Conservation (phyloP, 2,797 vertebrate species). For the Myripristis jacobus region DNA sequence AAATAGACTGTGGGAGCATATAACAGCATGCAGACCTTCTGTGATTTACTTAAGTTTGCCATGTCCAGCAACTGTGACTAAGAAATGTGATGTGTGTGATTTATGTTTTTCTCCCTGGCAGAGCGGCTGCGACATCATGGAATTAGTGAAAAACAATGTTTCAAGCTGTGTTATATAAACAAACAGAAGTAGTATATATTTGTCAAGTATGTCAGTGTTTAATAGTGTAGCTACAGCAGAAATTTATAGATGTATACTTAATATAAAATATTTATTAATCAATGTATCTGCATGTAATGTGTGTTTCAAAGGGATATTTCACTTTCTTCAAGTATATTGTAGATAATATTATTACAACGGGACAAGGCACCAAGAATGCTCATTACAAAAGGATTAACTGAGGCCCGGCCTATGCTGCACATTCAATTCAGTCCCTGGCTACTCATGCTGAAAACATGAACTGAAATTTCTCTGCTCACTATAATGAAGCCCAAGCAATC, state of each 20-base stretch:
- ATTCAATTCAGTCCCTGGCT: slow-evolving; percentile 25
- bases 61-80: too few species aligned
- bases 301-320: neutral
- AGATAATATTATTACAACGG: neutral
- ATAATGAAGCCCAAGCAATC: slow-evolving; percentile 45
- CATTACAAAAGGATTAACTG: slow-evolving; percentile 39
- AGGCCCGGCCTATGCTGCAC: slow-evolving; percentile 9
- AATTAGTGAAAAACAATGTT: neutral
- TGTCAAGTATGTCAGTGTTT: neutral
- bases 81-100: too few species aligned
- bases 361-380: slow-evolving; percentile 12
- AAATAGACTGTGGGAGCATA: too few species aligned
- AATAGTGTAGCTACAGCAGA: too few species aligned
- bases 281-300: neutral
- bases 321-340: neutral
- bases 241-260: too few species aligned
- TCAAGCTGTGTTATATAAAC: neutral
- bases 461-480: slow-evolving; percentile 35
- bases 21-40: too few species aligned
- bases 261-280: neutral
- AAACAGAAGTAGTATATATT: slow-evolving; percentile 6
- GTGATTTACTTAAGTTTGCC: too few species aligned
- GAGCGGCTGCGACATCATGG: neutral
- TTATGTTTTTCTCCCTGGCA: neutral
- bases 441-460: slow-evolving; percentile 61